These are phyloP conservation scores for Zoroaster sp. DNA, from an alignment of 53 echinoderm and acorn worm species.

Conservation along the genomic window DNA sequence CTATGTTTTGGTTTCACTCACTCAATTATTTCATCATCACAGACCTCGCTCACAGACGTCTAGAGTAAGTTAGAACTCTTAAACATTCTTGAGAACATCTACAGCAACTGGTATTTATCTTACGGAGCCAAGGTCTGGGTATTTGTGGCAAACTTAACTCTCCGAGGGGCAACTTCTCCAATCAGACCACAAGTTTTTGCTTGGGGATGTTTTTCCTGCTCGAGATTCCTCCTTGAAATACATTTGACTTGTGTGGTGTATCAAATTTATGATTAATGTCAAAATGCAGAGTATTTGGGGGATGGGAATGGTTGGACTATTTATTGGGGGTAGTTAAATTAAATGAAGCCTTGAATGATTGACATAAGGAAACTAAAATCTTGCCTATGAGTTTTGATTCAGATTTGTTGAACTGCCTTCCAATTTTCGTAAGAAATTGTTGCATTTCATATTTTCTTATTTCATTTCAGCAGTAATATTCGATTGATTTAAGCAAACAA, in stretches of 20 bases:
- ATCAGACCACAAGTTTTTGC: background rate
- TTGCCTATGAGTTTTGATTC: background rate
- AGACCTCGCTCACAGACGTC: too few relatives aligned
- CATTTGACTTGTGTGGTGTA: background rate
- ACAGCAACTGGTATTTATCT: slow-evolving; percentile 34
- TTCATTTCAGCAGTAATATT: too few relatives aligned
- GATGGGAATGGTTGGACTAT: background rate
- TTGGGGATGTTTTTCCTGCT: slow-evolving; percentile 15
- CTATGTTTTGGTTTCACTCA: too few relatives aligned
- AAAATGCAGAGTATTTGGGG: background rate
- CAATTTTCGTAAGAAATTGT: too few relatives aligned
- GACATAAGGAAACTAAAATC: background rate
- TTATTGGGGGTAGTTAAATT: too few relatives aligned
- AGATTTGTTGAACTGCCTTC: too few relatives aligned
- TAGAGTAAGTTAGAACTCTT: background rate
- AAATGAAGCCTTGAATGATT: too few relatives aligned
- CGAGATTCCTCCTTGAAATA: background rate
- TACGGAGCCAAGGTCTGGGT: slow-evolving; percentile 19
- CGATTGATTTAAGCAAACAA: too few relatives aligned
- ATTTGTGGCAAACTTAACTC: background rate
- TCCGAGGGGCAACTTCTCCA: background rate
- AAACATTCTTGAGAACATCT: background rate
- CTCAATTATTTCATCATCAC: too few relatives aligned
- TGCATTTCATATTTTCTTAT: too few relatives aligned
- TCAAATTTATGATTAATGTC: slow-evolving; percentile 13